These are phyloP conservation scores for Xestobium rufovillosum DNA, from an alignment of 2,888 invertebrate species.

Conservation along the genomic window DNA sequence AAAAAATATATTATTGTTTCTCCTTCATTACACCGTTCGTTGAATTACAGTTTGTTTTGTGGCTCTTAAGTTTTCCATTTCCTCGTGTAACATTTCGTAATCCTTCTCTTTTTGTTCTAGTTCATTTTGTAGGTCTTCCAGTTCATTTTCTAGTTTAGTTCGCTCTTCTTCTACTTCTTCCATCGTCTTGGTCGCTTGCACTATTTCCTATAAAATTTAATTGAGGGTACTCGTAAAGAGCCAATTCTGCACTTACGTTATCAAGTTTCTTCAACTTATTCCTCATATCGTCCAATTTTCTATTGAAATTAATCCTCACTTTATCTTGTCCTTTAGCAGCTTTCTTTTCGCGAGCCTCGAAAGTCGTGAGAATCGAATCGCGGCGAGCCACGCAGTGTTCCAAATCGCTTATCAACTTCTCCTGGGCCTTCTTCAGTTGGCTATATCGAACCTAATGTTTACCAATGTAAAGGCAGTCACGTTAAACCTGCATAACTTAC, in stretches of 20 bases:
- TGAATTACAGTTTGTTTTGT: constrained; percentile 19
- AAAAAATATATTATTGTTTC: constrained; percentile 41
- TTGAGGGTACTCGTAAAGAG: constrained; percentile 29
- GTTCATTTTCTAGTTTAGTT: constrained; percentile 15
- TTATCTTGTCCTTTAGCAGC: constrained; percentile 39
- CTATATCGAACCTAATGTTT: constrained; percentile 40
- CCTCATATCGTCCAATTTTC: constrained; percentile 52
- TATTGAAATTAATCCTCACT: constrained; percentile 46
- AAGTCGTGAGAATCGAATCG: constrained; percentile 54
- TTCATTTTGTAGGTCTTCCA: constrained; percentile 29
- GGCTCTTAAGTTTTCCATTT: constrained; percentile 12
- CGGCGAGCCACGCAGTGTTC: constrained; percentile 57
- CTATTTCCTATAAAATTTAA: constrained; percentile 16
- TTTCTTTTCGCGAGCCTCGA: constrained; percentile 49
- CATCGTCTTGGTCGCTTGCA: constrained; percentile 12
- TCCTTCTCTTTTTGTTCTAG: constrained; percentile 29
- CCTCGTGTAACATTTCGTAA: constrained; percentile 29
- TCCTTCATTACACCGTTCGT: constrained; percentile 17
- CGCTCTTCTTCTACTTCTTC: constrained; percentile 12
- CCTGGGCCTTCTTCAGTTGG: constrained; percentile 51
- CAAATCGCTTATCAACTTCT: constrained; percentile 55
- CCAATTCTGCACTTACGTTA: constrained; percentile 38
- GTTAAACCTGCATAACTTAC: constrained; percentile 40
- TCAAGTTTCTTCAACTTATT: constrained; percentile 50
- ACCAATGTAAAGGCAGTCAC: too few species aligned